Base-by-base conservation (phyloP, 2,888 invertebrate species). In the Stratiomys singularior region DNA sequence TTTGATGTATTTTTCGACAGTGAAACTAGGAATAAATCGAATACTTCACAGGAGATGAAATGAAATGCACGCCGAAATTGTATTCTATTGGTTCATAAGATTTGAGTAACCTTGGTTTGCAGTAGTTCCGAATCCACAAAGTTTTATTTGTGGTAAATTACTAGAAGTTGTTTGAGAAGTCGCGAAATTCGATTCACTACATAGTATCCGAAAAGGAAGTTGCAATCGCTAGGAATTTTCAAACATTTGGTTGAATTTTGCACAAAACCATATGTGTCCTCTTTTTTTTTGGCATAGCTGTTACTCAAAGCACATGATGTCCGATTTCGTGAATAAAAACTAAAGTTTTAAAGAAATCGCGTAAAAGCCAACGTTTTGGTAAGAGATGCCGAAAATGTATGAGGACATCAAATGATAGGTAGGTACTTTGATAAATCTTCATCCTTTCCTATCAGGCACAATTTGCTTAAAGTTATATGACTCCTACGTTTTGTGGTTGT, bases 381-480 rank as follows among this genome's bases (percentile, higher is more conserved):
- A 27, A 63, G 23, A 66, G 27, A 71, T 44, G 58, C 21, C 47
- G 13, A 47, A 74, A 56, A 56, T 74, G 30, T 47, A 78, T 60
- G 46, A 58, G 37, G 60, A 63, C 46, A 47, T 46, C 63, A 44
- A 47, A 63, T 47, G 28, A 66, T 63, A 63, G 63, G 72, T 37
- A 25, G 28, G 56, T 23, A 30, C 5, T 52, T 11, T 7, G 37
- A 4, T 21, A 72, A 30, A 5, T 37, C 60, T 47, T 27, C 15
- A 13, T n/a, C 9, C 23, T 11, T 18, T 23, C 15, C 72, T 67
- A 77, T 79, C 79, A 76, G 47, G 63, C 60, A 77, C 79, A 72
- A 77, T 79, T 77, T 79, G 58, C 72, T 76, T 76, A 79, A 79
- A 77, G 77, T 79, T 79, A 79, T 79, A 79, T 77, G 79, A 79